Base-by-base conservation (phyloP, 1,140 invertebrate genomes). In the Maniola jurtina region DNA sequence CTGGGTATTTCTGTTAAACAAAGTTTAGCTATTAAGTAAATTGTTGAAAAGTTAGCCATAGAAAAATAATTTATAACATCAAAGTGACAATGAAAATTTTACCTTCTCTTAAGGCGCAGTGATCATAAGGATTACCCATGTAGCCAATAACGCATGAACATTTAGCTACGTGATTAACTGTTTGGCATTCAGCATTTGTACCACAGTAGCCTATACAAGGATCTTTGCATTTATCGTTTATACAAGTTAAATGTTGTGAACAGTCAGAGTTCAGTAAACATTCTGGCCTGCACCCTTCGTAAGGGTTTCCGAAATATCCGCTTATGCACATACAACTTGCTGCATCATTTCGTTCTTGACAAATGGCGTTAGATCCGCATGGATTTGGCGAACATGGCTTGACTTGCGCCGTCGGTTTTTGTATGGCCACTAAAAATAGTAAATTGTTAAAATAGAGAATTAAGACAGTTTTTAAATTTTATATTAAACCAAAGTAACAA, bases 141-240 rank as follows among this genome's bases (percentile, higher is more conserved):
- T 92, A 95, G 65, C 93, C 93, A 13, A 84, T 68, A 11, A 92
- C 83, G 80, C 95, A 96, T 72, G 86, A 92, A 77, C 96, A 97
- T 55, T 93, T 93, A 10, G 95, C 94, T 55, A 94, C 90, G 81
- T 96, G 95, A 77, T 95, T 95, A 0, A 95, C 86, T n/a, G 94
- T 93, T 81, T 93, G 92, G 76, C 95, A 96, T 72, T 94, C 91
- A 2, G 95, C 95, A 76, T 96, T 95, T 34, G 91, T 88, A 47
- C 94, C 95, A 83, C 96, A 96, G 35, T 93, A 92, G 35, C 95
- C 94, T 9, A 93, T 92, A 78, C 96, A 97, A 35, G 96, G 96
- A 90, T 96, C 94, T 72, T 92, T 91, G 77, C 96, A 97, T 88
- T 95, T 96, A 58, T 94, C 93, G 69, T 94, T 94, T 6, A 95